Evolutionary conservation across 2,113 vertebrate species (phyloP).

Genomic region (Lutjanus erythropterus): DNA sequence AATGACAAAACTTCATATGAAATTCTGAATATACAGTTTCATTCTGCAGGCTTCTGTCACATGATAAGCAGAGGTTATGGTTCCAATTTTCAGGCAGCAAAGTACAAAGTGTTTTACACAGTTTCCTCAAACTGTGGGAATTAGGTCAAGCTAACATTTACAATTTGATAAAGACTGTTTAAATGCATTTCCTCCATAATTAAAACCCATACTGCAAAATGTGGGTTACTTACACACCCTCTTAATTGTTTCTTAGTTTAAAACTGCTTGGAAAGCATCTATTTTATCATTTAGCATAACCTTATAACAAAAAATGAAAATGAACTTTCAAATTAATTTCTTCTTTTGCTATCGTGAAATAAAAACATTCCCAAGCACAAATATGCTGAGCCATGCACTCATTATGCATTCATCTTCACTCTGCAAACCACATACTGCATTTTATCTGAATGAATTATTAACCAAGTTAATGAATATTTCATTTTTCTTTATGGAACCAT

Average conservation of each 20-base stretch:
- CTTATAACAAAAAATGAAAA: constrained; percentile 69
- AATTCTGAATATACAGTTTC: constrained; percentile 56
- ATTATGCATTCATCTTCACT: constrained; percentile 77
- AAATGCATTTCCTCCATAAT: constrained; percentile 68
- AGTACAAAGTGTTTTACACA: constrained; percentile 50
- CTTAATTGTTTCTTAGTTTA: constrained; percentile 69
- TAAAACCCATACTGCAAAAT: constrained; percentile 60
- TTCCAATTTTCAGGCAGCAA: constrained; percentile 56
- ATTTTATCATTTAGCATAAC: constrained; percentile 79
- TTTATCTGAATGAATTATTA: constrained; percentile 83
- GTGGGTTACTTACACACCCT: constrained; percentile 53
- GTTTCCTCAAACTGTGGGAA: constrained; percentile 62
- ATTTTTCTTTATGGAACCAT: constrained; percentile 79
- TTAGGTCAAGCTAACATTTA: constrained; percentile 71
- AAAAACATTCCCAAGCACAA: constrained; percentile 76
- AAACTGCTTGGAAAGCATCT: constrained; percentile 80
- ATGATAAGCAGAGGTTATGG: constrained; percentile 40
- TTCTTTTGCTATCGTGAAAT: constrained; percentile 76
- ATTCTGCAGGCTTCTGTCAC: constrained; percentile 33
- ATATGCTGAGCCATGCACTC: constrained; percentile 80
- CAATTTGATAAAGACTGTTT: constrained; percentile 63
- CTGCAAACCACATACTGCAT: constrained; percentile 73
- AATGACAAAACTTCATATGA: constrained; percentile 45
- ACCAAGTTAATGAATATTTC: constrained; percentile 82
- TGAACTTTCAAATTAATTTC: constrained; percentile 81